These are phyloP conservation scores for Aleiodes sp. DNA, from an alignment of 1,140 invertebrate species.

Conservation along the genomic window DNA sequence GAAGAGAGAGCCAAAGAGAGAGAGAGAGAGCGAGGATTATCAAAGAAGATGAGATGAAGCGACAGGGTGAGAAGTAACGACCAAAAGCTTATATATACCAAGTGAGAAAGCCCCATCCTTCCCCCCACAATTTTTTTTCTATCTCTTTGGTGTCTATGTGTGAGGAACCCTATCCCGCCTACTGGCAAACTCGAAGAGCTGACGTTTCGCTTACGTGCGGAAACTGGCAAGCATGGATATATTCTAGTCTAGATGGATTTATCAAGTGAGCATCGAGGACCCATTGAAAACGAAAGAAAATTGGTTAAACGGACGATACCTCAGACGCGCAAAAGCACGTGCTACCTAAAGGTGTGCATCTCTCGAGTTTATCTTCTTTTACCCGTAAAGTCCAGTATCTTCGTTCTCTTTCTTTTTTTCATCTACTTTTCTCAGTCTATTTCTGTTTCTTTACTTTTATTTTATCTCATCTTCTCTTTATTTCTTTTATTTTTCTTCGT, in stretches of 20 bases:
- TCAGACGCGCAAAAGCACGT: not conserved
- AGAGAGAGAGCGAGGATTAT: not conserved
- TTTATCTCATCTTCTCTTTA: not conserved
- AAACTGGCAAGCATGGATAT: constrained; percentile 49
- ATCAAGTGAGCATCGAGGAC: constrained; percentile 48
- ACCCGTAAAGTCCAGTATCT: not conserved
- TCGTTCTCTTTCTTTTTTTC: not conserved
- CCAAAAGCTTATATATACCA: not conserved
- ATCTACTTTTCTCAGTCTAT: too few relatives aligned
- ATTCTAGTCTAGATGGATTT: constrained; percentile 49
- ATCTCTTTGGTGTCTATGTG: not conserved
- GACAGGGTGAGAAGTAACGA: constrained; percentile 18
- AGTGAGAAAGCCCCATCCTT: too few relatives aligned
- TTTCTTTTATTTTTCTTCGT: not conserved
- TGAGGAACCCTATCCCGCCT: not conserved
- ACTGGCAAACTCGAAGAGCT: constrained; percentile 48
- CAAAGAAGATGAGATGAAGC: constrained; percentile 6
- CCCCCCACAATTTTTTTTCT: not conserved
- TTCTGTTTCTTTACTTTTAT: not conserved
- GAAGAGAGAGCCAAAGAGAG: constrained; percentile 13
- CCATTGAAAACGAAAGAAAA: constrained; percentile 47
- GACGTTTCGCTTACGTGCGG: constrained; percentile 62
- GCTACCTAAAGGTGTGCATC: constrained; percentile 9
- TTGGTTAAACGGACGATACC: constrained; percentile 34
- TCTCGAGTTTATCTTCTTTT: constrained; percentile 3